Conservation (phyloP, 2,888 invertebrate genomes). For the Antheraea assamensis region DNA sequence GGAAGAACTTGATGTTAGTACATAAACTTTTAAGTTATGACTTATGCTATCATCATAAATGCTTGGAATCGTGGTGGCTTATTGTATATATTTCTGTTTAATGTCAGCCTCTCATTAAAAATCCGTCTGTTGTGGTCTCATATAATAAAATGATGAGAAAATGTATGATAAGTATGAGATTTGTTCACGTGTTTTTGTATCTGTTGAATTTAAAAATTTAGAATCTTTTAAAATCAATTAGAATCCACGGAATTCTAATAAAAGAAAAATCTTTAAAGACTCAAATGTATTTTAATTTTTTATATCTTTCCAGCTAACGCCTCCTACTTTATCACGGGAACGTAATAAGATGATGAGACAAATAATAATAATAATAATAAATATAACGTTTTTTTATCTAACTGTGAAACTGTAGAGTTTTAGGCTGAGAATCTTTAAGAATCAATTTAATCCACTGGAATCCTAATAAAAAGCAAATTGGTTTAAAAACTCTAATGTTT, state of each 20-base stretch:
- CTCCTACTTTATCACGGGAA: background rate
- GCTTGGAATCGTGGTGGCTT: background rate
- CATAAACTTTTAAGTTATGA: slow-evolving; percentile 12
- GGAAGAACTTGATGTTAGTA: slow-evolving; percentile 51
- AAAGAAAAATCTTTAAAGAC: background rate
- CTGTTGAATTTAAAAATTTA: background rate
- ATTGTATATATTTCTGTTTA: background rate
- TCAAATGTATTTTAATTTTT: background rate
- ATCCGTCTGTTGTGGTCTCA: too few species aligned
- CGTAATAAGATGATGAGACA: background rate
- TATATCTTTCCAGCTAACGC: background rate
- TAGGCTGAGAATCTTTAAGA: slow-evolving; percentile 11
- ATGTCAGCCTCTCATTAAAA: background rate
- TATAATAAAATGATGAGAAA: too few species aligned
- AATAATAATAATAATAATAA: background rate
- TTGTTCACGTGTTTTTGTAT: background rate
- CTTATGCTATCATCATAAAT: background rate
- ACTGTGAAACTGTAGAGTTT: slow-evolving; percentile 7
- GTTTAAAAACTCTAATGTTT: slow-evolving; percentile 67
- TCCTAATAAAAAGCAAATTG: slow-evolving; percentile 76
- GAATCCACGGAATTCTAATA: background rate
- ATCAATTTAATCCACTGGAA: slow-evolving; percentile 38
- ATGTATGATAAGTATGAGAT: background rate
- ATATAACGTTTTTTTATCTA: background rate
- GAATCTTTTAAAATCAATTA: background rate